Conservation (phyloP, 2,797 vertebrate species). For the Rhinoraja longicauda region DNA sequence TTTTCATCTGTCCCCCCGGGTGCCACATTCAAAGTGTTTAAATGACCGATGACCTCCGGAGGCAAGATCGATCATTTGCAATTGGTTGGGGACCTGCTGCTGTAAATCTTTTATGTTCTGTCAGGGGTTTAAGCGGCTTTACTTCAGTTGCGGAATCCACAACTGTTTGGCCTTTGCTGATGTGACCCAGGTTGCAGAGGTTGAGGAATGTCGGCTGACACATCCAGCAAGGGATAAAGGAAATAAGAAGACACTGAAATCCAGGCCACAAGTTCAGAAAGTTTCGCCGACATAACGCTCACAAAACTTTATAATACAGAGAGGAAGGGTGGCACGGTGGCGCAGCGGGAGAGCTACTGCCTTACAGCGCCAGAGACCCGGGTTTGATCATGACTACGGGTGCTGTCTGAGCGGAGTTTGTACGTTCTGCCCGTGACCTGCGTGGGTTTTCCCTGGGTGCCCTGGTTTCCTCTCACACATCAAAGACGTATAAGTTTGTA, state of each 20-base stretch:
- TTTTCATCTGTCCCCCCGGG: neutral
- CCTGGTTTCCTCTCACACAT: too few relatives aligned
- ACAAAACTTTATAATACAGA: neutral
- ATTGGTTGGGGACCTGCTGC: neutral
- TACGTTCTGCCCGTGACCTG: too few relatives aligned
- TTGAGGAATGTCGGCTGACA: neutral
- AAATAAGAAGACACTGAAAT: neutral
- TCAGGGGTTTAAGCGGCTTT: conserved; percentile 4
- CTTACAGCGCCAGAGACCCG: too few relatives aligned
- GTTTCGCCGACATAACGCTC: too few relatives aligned
- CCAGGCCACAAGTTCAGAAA: neutral
- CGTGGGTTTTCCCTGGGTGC: too few relatives aligned
- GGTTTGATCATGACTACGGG: too few relatives aligned
- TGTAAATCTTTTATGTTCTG: neutral
- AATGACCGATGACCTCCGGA: neutral
- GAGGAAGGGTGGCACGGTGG: too few relatives aligned
- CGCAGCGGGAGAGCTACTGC: too few relatives aligned
- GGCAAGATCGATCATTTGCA: neutral
- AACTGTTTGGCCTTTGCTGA: neutral
- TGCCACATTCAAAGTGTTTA: neutral
- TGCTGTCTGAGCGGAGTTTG: too few relatives aligned
- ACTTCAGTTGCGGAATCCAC: neutral
- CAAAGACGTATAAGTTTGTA: too few relatives aligned
- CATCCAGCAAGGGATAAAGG: neutral
- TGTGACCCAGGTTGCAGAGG: neutral